Evolutionary conservation across 1,140 invertebrate species (phyloP).

Genomic region (Brachionus calyciflorus): DNA sequence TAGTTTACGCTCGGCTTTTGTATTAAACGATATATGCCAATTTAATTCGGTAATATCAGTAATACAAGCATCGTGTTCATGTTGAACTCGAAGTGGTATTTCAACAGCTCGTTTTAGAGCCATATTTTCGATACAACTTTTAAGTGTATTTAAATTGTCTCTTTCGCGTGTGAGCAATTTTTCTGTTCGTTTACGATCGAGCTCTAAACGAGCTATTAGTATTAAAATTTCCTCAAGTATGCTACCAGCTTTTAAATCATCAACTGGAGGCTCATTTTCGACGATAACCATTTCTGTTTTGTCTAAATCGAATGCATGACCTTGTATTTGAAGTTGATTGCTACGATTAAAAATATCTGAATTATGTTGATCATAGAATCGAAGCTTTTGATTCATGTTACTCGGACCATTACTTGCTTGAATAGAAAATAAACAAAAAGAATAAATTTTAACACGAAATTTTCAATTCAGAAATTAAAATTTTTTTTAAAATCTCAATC

Average conservation of each 20-base stretch:
- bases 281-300: not conserved
- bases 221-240: conserved; percentile 31
- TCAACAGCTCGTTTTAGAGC: conserved; percentile 25
- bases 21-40: conserved; percentile 46
- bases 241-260: not conserved
- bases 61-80: conserved; percentile 44
- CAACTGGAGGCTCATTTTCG: not conserved
- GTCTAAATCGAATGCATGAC: not conserved
- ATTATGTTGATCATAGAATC: not conserved
- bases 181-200: conserved; percentile 16
- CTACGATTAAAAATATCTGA: not conserved
- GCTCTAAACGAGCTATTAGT: conserved; percentile 30
- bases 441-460: too few species aligned
- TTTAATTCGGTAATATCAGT: conserved; percentile 39
- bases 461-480: too few species aligned
- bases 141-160: conserved; percentile 6
- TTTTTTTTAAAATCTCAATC: too few species aligned
- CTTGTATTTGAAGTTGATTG: not conserved
- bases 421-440: too few species aligned
- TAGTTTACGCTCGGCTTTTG: conserved; percentile 9
- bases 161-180: conserved; percentile 3
- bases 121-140: conserved; percentile 21
- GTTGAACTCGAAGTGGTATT: conserved; percentile 17
- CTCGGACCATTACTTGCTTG: too few species aligned
- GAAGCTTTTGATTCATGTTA: not conserved